Conservation (phyloP, 2,113 vertebrate species). For the Atractosteus spatula region DNA sequence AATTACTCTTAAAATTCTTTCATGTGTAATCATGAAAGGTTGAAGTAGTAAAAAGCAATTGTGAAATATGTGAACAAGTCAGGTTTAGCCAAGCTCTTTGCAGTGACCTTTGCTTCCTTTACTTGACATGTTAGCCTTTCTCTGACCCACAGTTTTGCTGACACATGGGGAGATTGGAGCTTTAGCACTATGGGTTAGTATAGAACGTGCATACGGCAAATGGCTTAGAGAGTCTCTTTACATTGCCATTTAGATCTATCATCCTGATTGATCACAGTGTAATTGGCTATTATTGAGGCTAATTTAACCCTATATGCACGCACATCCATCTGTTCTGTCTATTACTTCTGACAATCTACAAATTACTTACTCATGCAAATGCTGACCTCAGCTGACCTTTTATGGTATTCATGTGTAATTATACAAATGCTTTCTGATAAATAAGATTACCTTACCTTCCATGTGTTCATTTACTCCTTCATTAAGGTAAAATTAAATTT, state of each 20-base stretch:
- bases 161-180: slow-evolving; percentile 1
- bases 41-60: too few species aligned
- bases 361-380: slow-evolving; percentile 99
- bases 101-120: slow-evolving; percentile 46
- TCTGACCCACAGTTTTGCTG: slow-evolving; percentile 21
- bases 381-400: slow-evolving; percentile 86
- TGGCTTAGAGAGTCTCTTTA: slow-evolving; percentile 72
- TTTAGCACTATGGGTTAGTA: slow-evolving; percentile 57
- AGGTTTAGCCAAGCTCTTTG: background rate
- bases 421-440: slow-evolving; percentile 95
- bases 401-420: slow-evolving; percentile 91
- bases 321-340: slow-evolving; percentile 90
- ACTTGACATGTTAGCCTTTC: slow-evolving; percentile 48
- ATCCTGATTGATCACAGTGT: slow-evolving; percentile 98
- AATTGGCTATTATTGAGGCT: slow-evolving; percentile 95
- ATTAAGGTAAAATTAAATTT: slow-evolving; percentile 99
- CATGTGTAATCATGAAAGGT: too few species aligned
- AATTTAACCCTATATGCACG: slow-evolving; percentile 91
- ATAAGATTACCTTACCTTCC: slow-evolving; percentile 91
- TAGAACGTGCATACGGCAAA: slow-evolving; percentile 59
- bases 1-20: too few species aligned
- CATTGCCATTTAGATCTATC: slow-evolving; percentile 98
- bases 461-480: slow-evolving; percentile 83
- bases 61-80: too few species aligned
- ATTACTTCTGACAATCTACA: slow-evolving; percentile 93